Percentiles rank a stretch among this genome's conserved stretches.
These are phyloP conservation scores for Caranx melampygus DNA, from an alignment of 2,113 vertebrate genomes.

Conservation along the genomic window DNA sequence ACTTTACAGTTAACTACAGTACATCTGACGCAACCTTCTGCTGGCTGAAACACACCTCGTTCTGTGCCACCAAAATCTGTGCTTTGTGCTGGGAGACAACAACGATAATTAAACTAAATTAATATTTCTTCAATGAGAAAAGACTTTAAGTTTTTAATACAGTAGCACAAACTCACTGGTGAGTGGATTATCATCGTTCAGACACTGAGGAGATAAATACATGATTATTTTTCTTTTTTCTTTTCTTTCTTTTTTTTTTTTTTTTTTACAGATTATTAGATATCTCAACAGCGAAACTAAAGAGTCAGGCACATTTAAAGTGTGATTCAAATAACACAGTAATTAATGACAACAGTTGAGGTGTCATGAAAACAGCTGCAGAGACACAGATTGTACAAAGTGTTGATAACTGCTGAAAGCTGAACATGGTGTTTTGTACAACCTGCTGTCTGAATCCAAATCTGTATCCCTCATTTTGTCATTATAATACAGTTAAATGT, in stretches of 20 bases:
- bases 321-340: not conserved
- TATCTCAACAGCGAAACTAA: not conserved
- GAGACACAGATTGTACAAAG: not conserved
- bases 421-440: not conserved
- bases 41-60: slow-evolving; percentile 20
- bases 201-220: not conserved
- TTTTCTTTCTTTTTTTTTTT: too few relatives aligned
- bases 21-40: slow-evolving; percentile 52
- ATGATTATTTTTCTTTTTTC: too few relatives aligned
- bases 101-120: not conserved
- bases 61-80: not conserved
- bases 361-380: slow-evolving; percentile 10
- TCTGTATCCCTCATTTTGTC: too few relatives aligned
- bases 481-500: too few relatives aligned
- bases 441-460: not conserved
- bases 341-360: not conserved
- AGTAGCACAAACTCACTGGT: not conserved
- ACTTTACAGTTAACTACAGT: slow-evolving; percentile 44
- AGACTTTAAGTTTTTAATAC: not conserved
- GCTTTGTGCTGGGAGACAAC: not conserved
- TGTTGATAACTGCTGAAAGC: not conserved
- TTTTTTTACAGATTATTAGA: not conserved
- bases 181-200: not conserved
- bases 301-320: not conserved
- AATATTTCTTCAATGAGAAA: not conserved